phyloP scores from a whole-genome alignment of 2,113 vertebrate genomes.

The Esox niger region DNA sequence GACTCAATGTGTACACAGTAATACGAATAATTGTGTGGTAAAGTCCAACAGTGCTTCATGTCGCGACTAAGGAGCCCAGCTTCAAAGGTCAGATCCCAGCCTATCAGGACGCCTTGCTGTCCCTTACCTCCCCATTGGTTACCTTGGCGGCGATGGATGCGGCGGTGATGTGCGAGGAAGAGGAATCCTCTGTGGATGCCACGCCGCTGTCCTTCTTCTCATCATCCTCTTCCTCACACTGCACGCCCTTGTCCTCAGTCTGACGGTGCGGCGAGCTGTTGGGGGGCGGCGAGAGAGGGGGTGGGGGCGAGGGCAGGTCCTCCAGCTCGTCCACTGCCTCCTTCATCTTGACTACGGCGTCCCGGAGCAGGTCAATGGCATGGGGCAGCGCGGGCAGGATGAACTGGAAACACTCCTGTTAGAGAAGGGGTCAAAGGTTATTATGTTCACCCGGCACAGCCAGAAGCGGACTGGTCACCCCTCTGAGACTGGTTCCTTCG shows the following conservation, averaged over 20 bases:
- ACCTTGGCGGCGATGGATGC: conserved; percentile 96
- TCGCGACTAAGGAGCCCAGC: too few relatives aligned
- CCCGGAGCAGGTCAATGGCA: conserved; percentile 93
- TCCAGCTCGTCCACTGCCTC: conserved; percentile 93
- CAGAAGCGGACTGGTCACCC: too few relatives aligned
- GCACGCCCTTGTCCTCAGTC: conserved; percentile 95
- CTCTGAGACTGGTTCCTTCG: too few relatives aligned
- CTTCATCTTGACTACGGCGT: conserved; percentile 96
- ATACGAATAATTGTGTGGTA: too few relatives aligned
- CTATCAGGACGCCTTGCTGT: too few relatives aligned
- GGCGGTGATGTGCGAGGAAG: conserved; percentile 94
- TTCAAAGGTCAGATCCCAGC: too few relatives aligned
- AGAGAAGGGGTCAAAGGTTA: not conserved
- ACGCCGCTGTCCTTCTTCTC: conserved; percentile 97
- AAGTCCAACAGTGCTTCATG: too few relatives aligned
- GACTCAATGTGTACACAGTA: too few relatives aligned
- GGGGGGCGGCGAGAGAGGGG: conserved; percentile 90
- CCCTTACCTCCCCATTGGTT: conserved; percentile 21
- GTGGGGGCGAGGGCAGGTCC: conserved; percentile 93
- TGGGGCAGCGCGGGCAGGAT: conserved; percentile 98
- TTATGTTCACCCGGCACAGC: not conserved
- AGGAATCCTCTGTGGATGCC: conserved; percentile 97
- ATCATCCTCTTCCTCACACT: conserved; percentile 96
- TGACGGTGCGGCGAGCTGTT: conserved; percentile 90
- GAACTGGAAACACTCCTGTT: conserved; percentile 97